Percentiles rank a stretch among this genome's conserved stretches.
Conservation (phyloP, 2,113 vertebrate genomes). For the Myxocyprinus asiaticus region DNA sequence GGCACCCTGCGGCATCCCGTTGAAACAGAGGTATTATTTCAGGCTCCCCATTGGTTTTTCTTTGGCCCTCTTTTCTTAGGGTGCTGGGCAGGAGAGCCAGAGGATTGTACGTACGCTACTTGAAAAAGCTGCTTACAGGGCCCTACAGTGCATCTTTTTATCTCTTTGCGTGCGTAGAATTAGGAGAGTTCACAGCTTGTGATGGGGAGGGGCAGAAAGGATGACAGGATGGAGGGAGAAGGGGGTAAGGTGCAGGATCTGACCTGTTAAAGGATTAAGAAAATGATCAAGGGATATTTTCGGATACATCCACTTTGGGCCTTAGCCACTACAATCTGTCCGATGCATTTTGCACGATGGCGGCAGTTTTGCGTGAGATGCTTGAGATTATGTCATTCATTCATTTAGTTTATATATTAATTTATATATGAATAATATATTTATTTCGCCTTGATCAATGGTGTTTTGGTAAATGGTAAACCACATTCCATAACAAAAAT, state of each 20-base stretch:
- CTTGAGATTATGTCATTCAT: background rate
- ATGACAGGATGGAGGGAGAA: slow-evolving; percentile 41
- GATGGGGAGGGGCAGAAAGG: slow-evolving; percentile 46
- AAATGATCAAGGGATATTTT: slow-evolving; percentile 64
- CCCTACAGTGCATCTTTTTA: slow-evolving; percentile 51
- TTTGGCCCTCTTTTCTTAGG: slow-evolving; percentile 3
- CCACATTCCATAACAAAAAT: too few species aligned
- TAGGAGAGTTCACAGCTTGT: slow-evolving; percentile 40
- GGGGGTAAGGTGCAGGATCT: slow-evolving; percentile 57
- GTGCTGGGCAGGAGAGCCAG: background rate
- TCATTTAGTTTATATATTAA: background rate
- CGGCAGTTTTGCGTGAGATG: background rate
- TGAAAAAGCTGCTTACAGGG: slow-evolving; percentile 52
- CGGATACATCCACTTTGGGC: slow-evolving; percentile 64
- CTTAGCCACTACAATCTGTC: slow-evolving; percentile 60
- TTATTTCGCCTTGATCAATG: too few species aligned
- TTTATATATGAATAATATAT: background rate
- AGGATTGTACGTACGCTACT: slow-evolving; percentile 43
- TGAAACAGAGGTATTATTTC: slow-evolving; percentile 46
- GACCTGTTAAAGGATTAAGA: slow-evolving; percentile 71
- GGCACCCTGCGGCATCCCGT: slow-evolving; percentile 39
- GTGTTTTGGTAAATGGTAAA: too few species aligned
- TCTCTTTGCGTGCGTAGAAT: slow-evolving; percentile 48
- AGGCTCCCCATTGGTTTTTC: slow-evolving; percentile 41
- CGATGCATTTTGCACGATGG: background rate